Conservation (phyloP, 1,140 invertebrate species). For the Octopus sinensis region DNA sequence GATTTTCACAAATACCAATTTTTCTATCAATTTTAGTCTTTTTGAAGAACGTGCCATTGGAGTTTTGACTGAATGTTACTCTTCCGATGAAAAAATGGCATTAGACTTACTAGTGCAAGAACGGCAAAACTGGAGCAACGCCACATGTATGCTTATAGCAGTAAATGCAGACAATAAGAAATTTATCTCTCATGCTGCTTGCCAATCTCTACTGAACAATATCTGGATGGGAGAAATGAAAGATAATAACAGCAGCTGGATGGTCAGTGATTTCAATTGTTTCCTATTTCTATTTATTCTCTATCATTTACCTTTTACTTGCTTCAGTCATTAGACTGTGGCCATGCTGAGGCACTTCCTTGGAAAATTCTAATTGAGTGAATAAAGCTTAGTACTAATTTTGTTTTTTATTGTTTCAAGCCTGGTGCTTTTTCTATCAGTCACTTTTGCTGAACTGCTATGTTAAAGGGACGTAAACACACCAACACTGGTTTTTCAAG, state of each 20-base stretch:
- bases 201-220: conserved; percentile 52
- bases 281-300: too few species aligned
- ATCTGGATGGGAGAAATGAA: conserved; percentile 54
- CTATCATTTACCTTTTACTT: too few species aligned
- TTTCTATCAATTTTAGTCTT: conserved; percentile 33
- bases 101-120: conserved; percentile 47
- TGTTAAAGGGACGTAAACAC: too few species aligned
- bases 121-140: conserved; percentile 47
- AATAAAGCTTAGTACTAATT: too few species aligned
- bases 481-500: too few species aligned
- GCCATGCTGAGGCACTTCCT: too few species aligned
- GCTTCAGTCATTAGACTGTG: too few species aligned
- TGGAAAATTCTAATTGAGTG: too few species aligned
- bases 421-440: too few species aligned
- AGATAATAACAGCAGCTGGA: conserved; percentile 35
- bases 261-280: conserved; percentile 28
- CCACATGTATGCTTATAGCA: conserved; percentile 51
- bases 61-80: conserved; percentile 54
- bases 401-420: too few species aligned
- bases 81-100: conserved; percentile 49
- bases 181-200: conserved; percentile 54
- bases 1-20: too few species aligned
- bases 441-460: too few species aligned
- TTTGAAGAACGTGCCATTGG: conserved; percentile 50
- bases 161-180: conserved; percentile 53